phyloP scores from a whole-genome alignment of 2,797 vertebrate species.

The Synanceia verrucosa region DNA sequence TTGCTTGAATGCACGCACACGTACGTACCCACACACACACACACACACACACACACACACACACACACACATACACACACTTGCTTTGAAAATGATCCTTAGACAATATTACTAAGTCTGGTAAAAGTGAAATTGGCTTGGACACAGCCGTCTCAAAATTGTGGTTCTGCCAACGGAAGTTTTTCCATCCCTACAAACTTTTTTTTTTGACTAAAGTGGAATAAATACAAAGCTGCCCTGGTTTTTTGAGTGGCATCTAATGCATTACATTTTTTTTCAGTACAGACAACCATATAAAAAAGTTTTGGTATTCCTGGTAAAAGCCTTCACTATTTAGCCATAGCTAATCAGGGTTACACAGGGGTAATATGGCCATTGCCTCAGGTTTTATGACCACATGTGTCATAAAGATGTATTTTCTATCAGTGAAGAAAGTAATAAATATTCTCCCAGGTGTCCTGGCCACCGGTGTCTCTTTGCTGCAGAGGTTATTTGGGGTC shows the following conservation, averaged over 20 bases:
- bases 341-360: neutral
- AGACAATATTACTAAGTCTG: constrained; percentile 65
- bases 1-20: constrained; percentile 40
- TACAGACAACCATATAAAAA: no score
- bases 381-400: neutral
- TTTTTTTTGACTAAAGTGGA: constrained; percentile 45
- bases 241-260: constrained; percentile 14
- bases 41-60: constrained; percentile 9
- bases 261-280: no score
- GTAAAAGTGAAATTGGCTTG: constrained; percentile 63
- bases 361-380: neutral
- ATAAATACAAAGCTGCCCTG: constrained; percentile 34
- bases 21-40: constrained; percentile 8
- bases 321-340: no score
- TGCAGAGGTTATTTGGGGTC: constrained; percentile 22
- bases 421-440: neutral
- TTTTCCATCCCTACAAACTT: constrained; percentile 43
- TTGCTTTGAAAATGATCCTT: constrained; percentile 65
- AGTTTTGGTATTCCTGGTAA: no score
- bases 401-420: neutral
- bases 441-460: neutral
- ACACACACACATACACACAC: neutral
- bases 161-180: constrained; percentile 57
- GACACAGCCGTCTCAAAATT: constrained; percentile 43
- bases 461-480: neutral